Conservation (phyloP, 2,797 vertebrate genomes). For the Rhinoraja longicauda region DNA sequence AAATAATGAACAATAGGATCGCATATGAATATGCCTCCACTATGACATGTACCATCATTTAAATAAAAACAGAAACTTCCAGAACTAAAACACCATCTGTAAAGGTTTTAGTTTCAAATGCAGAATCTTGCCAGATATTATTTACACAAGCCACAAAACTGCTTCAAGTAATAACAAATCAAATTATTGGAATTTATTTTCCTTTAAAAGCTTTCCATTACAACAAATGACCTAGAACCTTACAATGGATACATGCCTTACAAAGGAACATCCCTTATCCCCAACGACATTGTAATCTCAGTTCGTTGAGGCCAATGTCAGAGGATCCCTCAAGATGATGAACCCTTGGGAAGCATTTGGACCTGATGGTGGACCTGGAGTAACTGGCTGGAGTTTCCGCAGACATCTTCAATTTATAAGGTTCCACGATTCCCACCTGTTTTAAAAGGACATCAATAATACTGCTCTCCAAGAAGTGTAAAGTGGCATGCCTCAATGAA, state of each 20-base stretch:
- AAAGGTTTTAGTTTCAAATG: not conserved
- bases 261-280: not conserved
- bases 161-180: not conserved
- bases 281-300: too few species aligned
- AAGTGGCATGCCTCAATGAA: too few species aligned
- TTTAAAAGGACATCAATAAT: too few species aligned
- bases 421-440: too few species aligned
- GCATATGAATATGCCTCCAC: not conserved
- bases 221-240: not conserved
- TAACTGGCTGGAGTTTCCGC: too few species aligned
- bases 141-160: conserved; percentile 20
- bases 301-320: too few species aligned
- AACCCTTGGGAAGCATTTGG: too few species aligned
- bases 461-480: too few species aligned
- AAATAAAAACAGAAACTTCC: conserved; percentile 1
- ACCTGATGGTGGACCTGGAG: too few species aligned
- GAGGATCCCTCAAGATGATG: too few species aligned
- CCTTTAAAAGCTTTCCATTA: not conserved
- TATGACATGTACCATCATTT: not conserved
- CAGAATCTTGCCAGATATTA: conserved; percentile 12
- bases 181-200: not conserved
- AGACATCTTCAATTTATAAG: too few species aligned
- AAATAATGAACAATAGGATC: not conserved
- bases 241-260: not conserved
- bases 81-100: conserved; percentile 15